Percentiles rank a stretch among this genome's conserved stretches.
Conservation (phyloP, 92 coral and sea anemone genomes). For the Palythoa grandiflora region DNA sequence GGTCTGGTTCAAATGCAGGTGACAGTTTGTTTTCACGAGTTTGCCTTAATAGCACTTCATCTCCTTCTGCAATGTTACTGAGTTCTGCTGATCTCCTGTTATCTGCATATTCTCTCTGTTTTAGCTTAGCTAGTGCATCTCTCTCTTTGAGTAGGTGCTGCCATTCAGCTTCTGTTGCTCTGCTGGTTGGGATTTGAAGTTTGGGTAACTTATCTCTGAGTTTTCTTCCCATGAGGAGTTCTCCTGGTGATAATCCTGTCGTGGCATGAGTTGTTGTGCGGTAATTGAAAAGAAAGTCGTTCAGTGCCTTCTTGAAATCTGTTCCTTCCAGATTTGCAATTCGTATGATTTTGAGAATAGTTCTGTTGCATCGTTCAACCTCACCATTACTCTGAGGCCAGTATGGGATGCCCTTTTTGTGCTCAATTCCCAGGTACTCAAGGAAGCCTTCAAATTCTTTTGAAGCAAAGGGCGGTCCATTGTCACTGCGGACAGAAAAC, state of each 20-base stretch:
- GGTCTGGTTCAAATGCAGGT: conserved; percentile 58
- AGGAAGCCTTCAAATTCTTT: too few species aligned
- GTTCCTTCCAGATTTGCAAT: conserved; percentile 58
- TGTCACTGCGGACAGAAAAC: too few species aligned
- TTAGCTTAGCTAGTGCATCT: conserved; percentile 63
- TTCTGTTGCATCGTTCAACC: conserved; percentile 36
- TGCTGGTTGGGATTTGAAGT: conserved; percentile 43
- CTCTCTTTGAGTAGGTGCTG: conserved; percentile 62
- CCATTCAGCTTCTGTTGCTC: conserved; percentile 30
- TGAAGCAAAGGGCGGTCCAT: too few species aligned
- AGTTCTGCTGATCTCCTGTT: conserved; percentile 52
- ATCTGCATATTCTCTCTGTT: conserved; percentile 69
- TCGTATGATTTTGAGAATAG: conserved; percentile 28
- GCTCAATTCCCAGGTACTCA: neutral
- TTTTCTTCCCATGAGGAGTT: conserved; percentile 68
- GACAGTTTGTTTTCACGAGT: conserved; percentile 60
- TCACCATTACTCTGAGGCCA: conserved; percentile 49
- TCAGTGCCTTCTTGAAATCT: conserved; percentile 63
- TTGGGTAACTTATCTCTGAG: conserved; percentile 65
- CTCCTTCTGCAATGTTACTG: conserved; percentile 65
- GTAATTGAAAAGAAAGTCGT: conserved; percentile 67
- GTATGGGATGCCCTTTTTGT: conserved; percentile 11
- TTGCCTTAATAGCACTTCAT: conserved; percentile 67
- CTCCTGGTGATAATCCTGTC: conserved; percentile 72
- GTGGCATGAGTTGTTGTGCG: conserved; percentile 67